Conservation (phyloP, 2,113 vertebrate genomes). For the Cottus gobio region DNA sequence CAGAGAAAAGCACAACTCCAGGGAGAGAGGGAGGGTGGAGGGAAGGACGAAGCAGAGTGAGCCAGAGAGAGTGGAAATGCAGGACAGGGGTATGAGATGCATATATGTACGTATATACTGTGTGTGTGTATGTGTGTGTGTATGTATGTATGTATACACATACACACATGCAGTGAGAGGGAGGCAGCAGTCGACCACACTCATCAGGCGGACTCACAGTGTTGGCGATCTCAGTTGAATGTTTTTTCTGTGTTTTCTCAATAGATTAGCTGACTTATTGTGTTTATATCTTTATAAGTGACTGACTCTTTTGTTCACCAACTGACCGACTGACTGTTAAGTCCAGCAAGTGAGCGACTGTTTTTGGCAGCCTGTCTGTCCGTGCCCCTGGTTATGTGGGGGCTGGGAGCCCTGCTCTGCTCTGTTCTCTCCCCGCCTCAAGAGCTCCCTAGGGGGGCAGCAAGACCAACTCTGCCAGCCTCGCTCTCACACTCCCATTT, state of each 20-base stretch:
- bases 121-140: background rate
- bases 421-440: slow-evolving; percentile 77
- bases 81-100: slow-evolving; percentile 12
- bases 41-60: slow-evolving; percentile 14
- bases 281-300: background rate
- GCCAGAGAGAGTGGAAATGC: slow-evolving; percentile 16
- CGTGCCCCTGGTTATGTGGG: slow-evolving; percentile 56
- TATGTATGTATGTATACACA: too few relatives aligned
- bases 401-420: slow-evolving; percentile 67
- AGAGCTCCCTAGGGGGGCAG: slow-evolving; percentile 84
- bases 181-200: background rate
- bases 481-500: slow-evolving; percentile 95
- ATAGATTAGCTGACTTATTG: background rate
- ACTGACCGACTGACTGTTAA: background rate
- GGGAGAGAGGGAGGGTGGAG: slow-evolving; percentile 61
- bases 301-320: background rate
- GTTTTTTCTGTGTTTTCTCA: background rate
- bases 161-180: background rate
- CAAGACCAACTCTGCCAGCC: slow-evolving; percentile 95
- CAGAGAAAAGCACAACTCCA: slow-evolving; percentile 82
- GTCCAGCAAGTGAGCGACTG: slow-evolving; percentile 23
- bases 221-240: background rate
- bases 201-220: background rate
- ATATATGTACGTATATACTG: background rate
- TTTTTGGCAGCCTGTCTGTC: slow-evolving; percentile 48